Conservation (phyloP, 2,797 vertebrate genomes). For the Anguilla obscura region DNA sequence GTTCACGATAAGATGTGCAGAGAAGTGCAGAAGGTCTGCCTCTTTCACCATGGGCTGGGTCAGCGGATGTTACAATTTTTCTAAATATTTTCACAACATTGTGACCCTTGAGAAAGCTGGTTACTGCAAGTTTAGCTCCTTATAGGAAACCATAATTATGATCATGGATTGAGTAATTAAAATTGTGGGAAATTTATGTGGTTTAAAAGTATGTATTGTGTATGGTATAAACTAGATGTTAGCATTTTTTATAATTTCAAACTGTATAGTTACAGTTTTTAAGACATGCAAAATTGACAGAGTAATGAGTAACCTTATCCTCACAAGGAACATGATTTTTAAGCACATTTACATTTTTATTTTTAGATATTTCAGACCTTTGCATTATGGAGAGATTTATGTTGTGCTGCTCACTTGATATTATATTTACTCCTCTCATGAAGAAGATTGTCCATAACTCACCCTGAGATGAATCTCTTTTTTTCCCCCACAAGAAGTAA, state of each 20-base stretch:
- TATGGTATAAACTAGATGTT: not conserved
- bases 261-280: constrained; percentile 32
- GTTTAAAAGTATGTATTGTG: constrained; percentile 23
- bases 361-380: constrained; percentile 36
- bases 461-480: constrained; percentile 48
- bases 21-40: too few species aligned
- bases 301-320: constrained; percentile 38
- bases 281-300: constrained; percentile 47
- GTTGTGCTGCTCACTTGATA: constrained; percentile 45
- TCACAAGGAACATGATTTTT: constrained; percentile 34
- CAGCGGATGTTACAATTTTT: not conserved
- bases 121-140: constrained; percentile 57
- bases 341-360: constrained; percentile 49
- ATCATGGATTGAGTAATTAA: constrained; percentile 29
- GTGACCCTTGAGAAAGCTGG: not conserved
- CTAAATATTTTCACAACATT: not conserved
- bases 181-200: constrained; percentile 46
- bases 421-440: constrained; percentile 54
- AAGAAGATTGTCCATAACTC: constrained; percentile 50
- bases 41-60: too few species aligned
- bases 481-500: constrained; percentile 49
- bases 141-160: constrained; percentile 35
- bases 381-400: constrained; percentile 49
- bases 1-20: too few species aligned
- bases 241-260: constrained; percentile 33